Evolutionary conservation across 2,888 invertebrate genomes (phyloP).

Genomic region (Thereva unica): DNA sequence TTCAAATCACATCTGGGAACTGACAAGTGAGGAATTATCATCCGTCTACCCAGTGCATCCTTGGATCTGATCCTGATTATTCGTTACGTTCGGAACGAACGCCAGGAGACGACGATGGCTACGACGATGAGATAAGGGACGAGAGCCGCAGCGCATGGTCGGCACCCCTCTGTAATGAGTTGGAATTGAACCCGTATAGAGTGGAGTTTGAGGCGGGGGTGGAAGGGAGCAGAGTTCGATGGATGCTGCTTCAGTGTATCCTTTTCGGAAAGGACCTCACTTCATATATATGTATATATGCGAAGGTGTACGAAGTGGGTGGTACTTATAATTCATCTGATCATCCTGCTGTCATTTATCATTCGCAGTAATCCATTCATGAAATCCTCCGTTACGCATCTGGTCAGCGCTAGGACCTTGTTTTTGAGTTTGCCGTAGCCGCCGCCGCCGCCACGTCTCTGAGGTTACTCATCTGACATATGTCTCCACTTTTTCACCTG

Average conservation of each 20-base stretch:
- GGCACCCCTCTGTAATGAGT: no score
- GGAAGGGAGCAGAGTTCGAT: no score
- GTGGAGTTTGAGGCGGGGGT: no score
- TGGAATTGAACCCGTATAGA: no score
- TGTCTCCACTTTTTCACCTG: slow-evolving; percentile 18
- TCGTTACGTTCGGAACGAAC: no score
- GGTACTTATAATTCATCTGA: slow-evolving; percentile 25
- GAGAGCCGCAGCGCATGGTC: no score
- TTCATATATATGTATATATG: background rate
- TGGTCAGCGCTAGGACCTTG: slow-evolving; percentile 16
- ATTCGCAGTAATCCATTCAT: slow-evolving; percentile 28
- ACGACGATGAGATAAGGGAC: no score
- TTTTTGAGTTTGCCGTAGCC: background rate
- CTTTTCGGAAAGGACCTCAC: background rate
- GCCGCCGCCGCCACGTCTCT: slow-evolving; percentile 7
- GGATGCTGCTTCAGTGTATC: background rate
- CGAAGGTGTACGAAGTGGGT: background rate
- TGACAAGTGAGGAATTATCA: no score
- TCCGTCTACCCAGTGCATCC: no score
- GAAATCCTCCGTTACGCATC: slow-evolving; percentile 24
- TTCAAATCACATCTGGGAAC: no score
- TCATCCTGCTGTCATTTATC: slow-evolving; percentile 24
- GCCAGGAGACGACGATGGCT: no score
- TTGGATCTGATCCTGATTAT: no score
- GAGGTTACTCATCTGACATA: slow-evolving; percentile 16